A percentile compares a stretch with the other conserved stretches of the same genome.
Conservation (phyloP, 2,797 vertebrate species). For the Gallirallus australis region DNA sequence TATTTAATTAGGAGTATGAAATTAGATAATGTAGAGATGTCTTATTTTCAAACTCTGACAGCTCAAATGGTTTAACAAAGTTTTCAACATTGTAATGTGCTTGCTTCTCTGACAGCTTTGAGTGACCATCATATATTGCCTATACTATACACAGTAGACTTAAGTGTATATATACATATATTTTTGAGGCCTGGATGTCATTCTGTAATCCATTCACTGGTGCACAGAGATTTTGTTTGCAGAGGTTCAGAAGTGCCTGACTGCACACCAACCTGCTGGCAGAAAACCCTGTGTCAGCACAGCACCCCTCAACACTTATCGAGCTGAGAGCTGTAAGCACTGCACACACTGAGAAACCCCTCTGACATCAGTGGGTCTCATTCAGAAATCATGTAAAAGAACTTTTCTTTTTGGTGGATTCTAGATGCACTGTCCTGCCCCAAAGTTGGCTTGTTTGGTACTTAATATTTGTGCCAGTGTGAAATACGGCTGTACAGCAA, state of each 20-base stretch:
- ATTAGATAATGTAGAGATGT: constrained; percentile 16
- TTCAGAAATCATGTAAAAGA: not conserved
- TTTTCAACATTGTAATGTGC: constrained; percentile 38
- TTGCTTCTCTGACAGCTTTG: constrained; percentile 13
- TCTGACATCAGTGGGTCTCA: not conserved
- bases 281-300: not conserved
- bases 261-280: not conserved
- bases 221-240: not conserved
- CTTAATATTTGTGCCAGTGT: not conserved
- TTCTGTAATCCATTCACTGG: not conserved
- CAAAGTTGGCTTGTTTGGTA: not conserved
- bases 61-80: constrained; percentile 55
- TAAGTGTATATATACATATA: not conserved
- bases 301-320: not conserved
- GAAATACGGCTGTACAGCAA: not conserved
- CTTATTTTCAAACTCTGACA: constrained; percentile 59
- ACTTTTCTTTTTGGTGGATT: not conserved
- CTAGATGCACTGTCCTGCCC: not conserved
- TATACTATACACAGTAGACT: not conserved
- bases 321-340: not conserved
- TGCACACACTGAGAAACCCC: not conserved
- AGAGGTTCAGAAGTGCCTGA: not conserved
- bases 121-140: not conserved
- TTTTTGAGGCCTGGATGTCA: not conserved
- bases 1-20: not conserved